Evolutionary conservation across 2,888 invertebrate species (phyloP).

Genomic region (Clistopyga incitator): DNA sequence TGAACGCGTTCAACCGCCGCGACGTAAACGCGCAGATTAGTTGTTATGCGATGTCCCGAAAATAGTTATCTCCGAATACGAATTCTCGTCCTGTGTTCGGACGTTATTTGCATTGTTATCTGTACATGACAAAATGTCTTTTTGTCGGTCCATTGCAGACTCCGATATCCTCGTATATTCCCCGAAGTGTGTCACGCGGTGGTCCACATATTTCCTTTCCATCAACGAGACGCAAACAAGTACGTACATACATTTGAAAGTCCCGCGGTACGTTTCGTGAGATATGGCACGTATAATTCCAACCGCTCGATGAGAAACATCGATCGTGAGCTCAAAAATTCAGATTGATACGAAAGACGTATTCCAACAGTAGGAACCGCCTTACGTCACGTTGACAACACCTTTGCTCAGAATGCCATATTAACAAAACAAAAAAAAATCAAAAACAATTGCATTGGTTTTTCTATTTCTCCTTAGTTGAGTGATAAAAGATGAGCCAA

Average conservation of each 20-base stretch:
- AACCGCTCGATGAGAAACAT: neutral
- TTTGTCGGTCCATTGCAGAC: neutral
- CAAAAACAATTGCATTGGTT: neutral
- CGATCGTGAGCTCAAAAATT: constrained; percentile 23
- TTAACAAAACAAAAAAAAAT: constrained; percentile 5
- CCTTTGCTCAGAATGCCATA: constrained; percentile 10
- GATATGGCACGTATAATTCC: neutral
- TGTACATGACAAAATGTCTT: neutral
- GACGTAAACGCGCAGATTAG: constrained; percentile 2
- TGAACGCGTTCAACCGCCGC: constrained; percentile 21
- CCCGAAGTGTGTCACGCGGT: constrained; percentile 29
- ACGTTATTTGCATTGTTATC: neutral
- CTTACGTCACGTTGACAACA: constrained; percentile 62
- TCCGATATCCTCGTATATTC: neutral
- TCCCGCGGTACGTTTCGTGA: neutral
- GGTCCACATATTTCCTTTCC: neutral
- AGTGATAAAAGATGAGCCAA: neutral
- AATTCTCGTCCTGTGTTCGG: neutral
- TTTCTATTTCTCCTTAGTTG: neutral
- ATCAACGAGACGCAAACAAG: neutral
- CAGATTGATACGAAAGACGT: neutral
- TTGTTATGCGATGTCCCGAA: constrained; percentile 25
- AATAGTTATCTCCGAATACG: constrained; percentile 5
- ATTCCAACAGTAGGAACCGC: constrained; percentile 14
- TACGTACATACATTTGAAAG: neutral